Percentiles rank a stretch among this genome's conserved stretches.
Conservation (phyloP, 2,113 vertebrate species). For the Marmota flaviventris region DNA sequence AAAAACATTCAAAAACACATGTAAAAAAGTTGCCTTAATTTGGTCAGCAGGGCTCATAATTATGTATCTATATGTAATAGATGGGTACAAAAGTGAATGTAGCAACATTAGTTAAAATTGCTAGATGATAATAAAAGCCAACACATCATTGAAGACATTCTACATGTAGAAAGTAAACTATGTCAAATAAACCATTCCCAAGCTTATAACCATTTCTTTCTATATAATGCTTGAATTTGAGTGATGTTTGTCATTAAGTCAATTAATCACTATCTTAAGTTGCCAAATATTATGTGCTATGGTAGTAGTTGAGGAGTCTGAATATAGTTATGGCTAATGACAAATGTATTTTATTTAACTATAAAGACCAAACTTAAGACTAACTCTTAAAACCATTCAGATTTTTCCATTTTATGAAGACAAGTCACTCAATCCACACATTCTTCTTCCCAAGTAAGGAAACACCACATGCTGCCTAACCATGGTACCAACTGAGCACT, state of each 20-base stretch:
- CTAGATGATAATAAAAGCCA: neutral
- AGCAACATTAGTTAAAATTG: neutral
- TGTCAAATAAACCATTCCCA: neutral
- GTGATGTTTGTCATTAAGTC: neutral
- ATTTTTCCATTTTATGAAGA: neutral
- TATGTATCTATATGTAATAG: neutral
- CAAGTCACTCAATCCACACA: neutral
- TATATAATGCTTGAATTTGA: neutral
- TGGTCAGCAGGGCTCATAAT: neutral
- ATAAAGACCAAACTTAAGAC: neutral
- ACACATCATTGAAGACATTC: neutral
- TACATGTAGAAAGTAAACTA: neutral
- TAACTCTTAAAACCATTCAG: neutral
- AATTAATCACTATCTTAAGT: constrained; percentile 43
- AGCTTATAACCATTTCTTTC: neutral
- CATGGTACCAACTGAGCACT: neutral
- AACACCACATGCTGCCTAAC: neutral
- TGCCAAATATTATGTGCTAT: neutral
- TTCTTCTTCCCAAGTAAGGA: neutral
- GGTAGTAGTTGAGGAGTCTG: neutral
- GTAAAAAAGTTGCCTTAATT: neutral
- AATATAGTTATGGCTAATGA: neutral
- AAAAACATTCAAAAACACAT: neutral
- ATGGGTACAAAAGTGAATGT: neutral
- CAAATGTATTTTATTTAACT: neutral